A percentile compares a stretch with the other conserved stretches of the same genome.
Conservation (phyloP, 2,113 vertebrate genomes). For the Eublepharis macularius region DNA sequence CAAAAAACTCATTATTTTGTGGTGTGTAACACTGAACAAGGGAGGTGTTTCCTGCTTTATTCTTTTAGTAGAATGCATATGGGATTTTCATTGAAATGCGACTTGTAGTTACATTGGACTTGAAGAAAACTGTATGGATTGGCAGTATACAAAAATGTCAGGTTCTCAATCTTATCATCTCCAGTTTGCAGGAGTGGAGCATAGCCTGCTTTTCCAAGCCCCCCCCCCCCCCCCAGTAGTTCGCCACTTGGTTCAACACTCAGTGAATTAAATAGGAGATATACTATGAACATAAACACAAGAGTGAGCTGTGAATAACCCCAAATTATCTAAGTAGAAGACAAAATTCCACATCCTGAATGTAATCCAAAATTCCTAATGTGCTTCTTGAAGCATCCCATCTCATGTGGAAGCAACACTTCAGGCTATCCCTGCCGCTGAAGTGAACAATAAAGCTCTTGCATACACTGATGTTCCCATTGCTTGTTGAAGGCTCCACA, state of each 20-base stretch:
- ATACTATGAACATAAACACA: neutral
- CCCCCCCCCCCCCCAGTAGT: slow-evolving; percentile 42
- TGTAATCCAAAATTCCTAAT: neutral
- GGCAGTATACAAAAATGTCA: slow-evolving; percentile 18
- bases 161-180: slow-evolving; percentile 34
- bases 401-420: neutral
- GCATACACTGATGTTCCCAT: neutral
- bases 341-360: neutral
- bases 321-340: neutral
- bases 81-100: slow-evolving; percentile 51
- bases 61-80: slow-evolving; percentile 63
- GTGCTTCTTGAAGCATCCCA: neutral
- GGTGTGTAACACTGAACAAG: slow-evolving; percentile 10
- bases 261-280: neutral
- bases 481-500: neutral
- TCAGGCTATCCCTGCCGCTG: neutral
- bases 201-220: slow-evolving; percentile 27
- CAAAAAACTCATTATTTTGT: slow-evolving; percentile 64
- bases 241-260: slow-evolving; percentile 19
- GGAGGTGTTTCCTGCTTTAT: slow-evolving; percentile 57
- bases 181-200: slow-evolving; percentile 37
- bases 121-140: slow-evolving; percentile 39
- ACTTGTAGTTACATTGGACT: slow-evolving; percentile 58
- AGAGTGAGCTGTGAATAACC: neutral
- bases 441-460: neutral